These are phyloP conservation scores for Thunnus albacares DNA, from an alignment of 2,797 vertebrate genomes.

Conservation along the genomic window DNA sequence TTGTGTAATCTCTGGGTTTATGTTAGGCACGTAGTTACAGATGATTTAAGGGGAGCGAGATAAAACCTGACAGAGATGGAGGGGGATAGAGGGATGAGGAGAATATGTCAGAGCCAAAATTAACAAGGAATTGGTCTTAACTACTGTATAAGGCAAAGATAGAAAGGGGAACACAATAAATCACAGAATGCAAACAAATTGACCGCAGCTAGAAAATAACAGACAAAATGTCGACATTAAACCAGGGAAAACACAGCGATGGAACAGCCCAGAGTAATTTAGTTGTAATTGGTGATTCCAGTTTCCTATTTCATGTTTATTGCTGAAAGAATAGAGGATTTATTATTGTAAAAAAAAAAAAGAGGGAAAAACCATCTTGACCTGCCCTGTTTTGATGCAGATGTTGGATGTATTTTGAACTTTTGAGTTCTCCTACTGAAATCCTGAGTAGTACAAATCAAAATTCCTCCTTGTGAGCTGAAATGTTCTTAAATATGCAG, in stretches of 20 bases:
- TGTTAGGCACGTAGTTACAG: slow-evolving; percentile 39
- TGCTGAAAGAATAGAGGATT: slow-evolving; percentile 8
- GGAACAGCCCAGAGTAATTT: slow-evolving; percentile 2
- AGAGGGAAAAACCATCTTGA: background rate
- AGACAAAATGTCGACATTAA: slow-evolving; percentile 38
- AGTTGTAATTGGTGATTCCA: slow-evolving; percentile 35
- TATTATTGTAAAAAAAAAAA: background rate
- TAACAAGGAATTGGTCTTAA: slow-evolving; percentile 42
- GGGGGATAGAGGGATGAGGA: slow-evolving; percentile 19
- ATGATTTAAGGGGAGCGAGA: slow-evolving; percentile 66
- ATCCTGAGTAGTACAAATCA: background rate
- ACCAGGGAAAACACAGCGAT: slow-evolving; percentile 28
- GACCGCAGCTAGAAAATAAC: slow-evolving; percentile 43
- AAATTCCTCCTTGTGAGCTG: no score
- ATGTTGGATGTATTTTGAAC: background rate
- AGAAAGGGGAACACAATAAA: slow-evolving; percentile 12
- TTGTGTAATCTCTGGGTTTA: slow-evolving; percentile 51
- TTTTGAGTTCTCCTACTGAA: background rate
- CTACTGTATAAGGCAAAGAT: slow-evolving; percentile 30
- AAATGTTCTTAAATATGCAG: background rate
- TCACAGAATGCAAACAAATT: slow-evolving; percentile 39
- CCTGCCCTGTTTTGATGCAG: background rate
- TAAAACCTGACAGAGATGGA: slow-evolving; percentile 40
- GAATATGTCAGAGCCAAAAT: slow-evolving; percentile 37
- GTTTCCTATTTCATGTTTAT: slow-evolving; percentile 12